Evolutionary conservation across 2,113 vertebrate species (phyloP).

Genomic region (Neofelis nebulosa): DNA sequence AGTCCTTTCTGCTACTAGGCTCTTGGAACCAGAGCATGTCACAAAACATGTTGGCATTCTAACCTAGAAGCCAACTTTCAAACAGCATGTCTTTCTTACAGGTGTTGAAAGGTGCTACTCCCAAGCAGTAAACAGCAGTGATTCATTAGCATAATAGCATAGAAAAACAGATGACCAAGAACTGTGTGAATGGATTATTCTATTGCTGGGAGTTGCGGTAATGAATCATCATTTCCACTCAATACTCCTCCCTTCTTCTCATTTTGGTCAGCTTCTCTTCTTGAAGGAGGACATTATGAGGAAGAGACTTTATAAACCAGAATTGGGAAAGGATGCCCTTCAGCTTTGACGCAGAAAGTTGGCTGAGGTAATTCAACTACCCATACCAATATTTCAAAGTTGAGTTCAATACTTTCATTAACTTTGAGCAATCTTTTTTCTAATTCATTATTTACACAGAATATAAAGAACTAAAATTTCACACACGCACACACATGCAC

Average conservation of each 20-base stretch:
- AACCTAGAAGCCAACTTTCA: constrained; percentile 62
- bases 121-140: constrained; percentile 74
- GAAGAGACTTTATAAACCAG: constrained; percentile 41
- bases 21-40: constrained; percentile 71
- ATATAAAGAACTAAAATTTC: neutral
- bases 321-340: constrained; percentile 9
- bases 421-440: neutral
- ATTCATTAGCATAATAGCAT: constrained; percentile 79
- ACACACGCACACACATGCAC: neutral
- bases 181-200: constrained; percentile 79
- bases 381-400: neutral
- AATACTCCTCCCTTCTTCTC: constrained; percentile 63
- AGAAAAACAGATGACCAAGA: constrained; percentile 81
- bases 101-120: constrained; percentile 71
- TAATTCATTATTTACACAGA: neutral
- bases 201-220: constrained; percentile 57
- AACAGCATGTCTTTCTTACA: constrained; percentile 77
- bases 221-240: constrained; percentile 76
- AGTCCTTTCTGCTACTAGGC: constrained; percentile 72
- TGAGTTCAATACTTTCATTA: constrained; percentile 9
- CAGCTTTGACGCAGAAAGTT: constrained; percentile 28
- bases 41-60: constrained; percentile 69
- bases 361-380: neutral
- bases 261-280: constrained; percentile 52
- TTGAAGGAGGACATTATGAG: constrained; percentile 50